A percentile compares a stretch with the other conserved stretches of the same genome.
Conservation (phyloP, 2,888 invertebrate species). For the Melanostoma mellinum region DNA sequence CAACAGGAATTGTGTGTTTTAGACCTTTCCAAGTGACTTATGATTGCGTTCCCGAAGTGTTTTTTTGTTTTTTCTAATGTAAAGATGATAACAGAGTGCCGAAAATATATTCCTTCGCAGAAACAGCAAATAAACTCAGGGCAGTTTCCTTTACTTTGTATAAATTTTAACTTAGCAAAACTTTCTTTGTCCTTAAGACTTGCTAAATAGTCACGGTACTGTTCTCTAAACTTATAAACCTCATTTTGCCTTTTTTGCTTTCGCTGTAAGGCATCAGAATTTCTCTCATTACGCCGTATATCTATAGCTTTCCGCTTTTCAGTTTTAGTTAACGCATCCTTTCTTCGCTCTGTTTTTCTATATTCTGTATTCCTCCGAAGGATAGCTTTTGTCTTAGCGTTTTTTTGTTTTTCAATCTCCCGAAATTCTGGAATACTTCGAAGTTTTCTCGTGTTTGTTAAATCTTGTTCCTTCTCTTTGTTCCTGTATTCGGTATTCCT, state of each 20-base stretch:
- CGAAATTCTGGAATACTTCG: no score
- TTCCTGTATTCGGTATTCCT: no score
- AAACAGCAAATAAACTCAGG: constrained; percentile 1
- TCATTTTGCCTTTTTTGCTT: not conserved
- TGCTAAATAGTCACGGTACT: not conserved
- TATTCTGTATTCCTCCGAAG: no score
- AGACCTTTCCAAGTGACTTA: not conserved
- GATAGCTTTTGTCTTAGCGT: no score
- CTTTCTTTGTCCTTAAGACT: not conserved
- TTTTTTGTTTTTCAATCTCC: no score
- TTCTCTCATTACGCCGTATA: no score
- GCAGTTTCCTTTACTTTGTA: constrained; percentile 2
- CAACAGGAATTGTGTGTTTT: not conserved
- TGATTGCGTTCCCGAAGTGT: not conserved
- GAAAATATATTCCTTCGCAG: constrained; percentile 8
- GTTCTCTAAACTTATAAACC: not conserved
- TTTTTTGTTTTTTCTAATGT: not conserved
- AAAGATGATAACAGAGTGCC: not conserved
- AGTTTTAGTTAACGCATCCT: no score
- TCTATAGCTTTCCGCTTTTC: no score
- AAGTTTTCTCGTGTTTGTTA: no score
- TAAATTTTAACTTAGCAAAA: not conserved
- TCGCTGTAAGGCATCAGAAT: no score
- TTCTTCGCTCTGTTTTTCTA: no score
- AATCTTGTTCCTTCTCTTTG: no score